These are phyloP conservation scores for Loxodonta africana DNA, from an alignment of 2,113 vertebrate genomes.

Conservation along the genomic window DNA sequence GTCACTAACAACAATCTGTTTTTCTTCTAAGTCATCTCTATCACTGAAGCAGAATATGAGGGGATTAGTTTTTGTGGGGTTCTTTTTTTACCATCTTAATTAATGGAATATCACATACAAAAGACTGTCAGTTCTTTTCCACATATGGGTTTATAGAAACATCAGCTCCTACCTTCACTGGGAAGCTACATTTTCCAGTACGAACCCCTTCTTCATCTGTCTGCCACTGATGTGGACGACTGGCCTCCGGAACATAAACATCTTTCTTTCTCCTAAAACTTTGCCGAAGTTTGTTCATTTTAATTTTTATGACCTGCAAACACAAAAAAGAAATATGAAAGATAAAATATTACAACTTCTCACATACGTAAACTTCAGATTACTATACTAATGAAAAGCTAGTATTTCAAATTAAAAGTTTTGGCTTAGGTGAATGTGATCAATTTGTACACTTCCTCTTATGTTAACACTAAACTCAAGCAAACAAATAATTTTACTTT, in stretches of 20 bases:
- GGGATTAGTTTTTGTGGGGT: not conserved
- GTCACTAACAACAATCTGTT: conserved; percentile 39
- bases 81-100: conserved; percentile 17
- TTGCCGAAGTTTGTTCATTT: conserved; percentile 99
- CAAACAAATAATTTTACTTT: conserved; percentile 60
- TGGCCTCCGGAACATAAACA: conserved; percentile 98
- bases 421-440: conserved; percentile 40
- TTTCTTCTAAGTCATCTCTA: conserved; percentile 60
- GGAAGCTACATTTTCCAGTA: conserved; percentile 98
- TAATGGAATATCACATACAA: conserved; percentile 12
- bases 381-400: conserved; percentile 26
- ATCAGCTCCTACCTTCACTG: conserved; percentile 95
- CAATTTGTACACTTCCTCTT: not conserved
- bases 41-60: conserved; percentile 33
- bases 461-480: conserved; percentile 5
- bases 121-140: not conserved
- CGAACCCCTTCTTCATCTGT: conserved; percentile 99
- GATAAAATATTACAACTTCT: conserved; percentile 53
- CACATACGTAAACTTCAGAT: conserved; percentile 53
- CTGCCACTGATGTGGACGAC: conserved; percentile 99
- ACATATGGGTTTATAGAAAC: not conserved
- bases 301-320: conserved; percentile 89
- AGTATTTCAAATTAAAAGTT: conserved; percentile 25
- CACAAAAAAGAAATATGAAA: conserved; percentile 61
- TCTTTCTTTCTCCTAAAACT: conserved; percentile 99